Evolutionary conservation across 1,140 invertebrate genomes (phyloP), one percentile per base, ranked within the genome.

Genomic region (Bombus pascuorum): DNA sequence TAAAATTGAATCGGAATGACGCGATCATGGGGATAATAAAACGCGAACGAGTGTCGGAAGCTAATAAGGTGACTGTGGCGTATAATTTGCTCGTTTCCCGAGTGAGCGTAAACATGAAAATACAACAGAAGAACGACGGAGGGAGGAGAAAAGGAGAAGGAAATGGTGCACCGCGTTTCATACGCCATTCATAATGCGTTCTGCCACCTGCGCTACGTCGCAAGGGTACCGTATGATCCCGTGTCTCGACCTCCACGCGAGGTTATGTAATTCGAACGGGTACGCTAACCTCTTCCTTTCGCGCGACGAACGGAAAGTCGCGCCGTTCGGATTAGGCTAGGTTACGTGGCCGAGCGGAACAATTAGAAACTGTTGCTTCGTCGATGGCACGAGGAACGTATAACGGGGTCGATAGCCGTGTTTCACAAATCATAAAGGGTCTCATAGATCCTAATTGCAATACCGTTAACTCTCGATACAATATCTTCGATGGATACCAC

Each of bases 221-320:
- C 71, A 76, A 78, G 72, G 80, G 81, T 88, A 87, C 86, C 90
- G 87, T 88, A 88, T 85, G 87, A 91, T 88, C 85, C 81, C 74
- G 76, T 53, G 32, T 34, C 79, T 81, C 83, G 71, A 84, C 81
- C 85, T 85, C 83, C 74, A 32, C 74, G 65, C 62, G 86, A 88
- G 83, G 85, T 92, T 92, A 90, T 89, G 89, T 87, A 92, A 92
- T 89, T 88, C 88, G 74, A 89, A 87, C 87, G 85, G 81, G 83
- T 90, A 90, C 87, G 80, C 78, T 88, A 86, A 86, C 85, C 87
- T 85, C 81, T 88, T 89, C 84, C 87, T 74, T 65, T 74, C 68
- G 32, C 76, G 71, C n/a, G 68, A 47, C 47, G 32, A 73, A 77
- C 76, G 87, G 71, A 82, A 88, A 77, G 47, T 86, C 53, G 65